Evolutionary conservation across 2,797 vertebrate genomes (phyloP), one percentile per base, ranked within the genome.

Genomic region (Coranthus polyacanthus): DNA sequence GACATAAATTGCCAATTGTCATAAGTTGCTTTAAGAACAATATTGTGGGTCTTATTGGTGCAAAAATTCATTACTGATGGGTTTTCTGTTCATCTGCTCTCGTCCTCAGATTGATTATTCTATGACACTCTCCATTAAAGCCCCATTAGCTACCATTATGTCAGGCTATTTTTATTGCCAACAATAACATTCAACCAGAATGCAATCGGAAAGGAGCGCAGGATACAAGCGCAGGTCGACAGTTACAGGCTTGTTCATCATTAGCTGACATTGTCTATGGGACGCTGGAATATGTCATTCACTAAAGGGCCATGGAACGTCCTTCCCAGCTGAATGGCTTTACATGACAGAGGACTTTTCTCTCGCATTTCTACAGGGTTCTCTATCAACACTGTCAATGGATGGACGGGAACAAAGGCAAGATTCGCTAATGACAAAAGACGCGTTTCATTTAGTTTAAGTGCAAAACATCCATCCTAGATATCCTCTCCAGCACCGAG

Each of bases 91-190:
- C 64, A 61, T 81, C 73, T 49, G 59, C 67, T 54, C 36, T 72
- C 54, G 55, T 36, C 26, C 78, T 77, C 62, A 82, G 83, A 92
- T 90, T 89, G 83, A 91, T 91, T 87, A 83, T 82, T 90, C 79
- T 68, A 72, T 78, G 87, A 84, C 84, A 85, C 79, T 89, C 81
- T 87, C 84, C 83, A 91, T 92, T 92, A 91, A 88, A 84, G 81
- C 53, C 68, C 86, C 86, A 92, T 92, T 93, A 91, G 80, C 84
- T 68, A 36, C 75, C 79, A 92, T 93, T 89, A 92, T 73, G 73
- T 69, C 53, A 57, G 67, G 57, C 78, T 86, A 79, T 91, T 89
- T 89, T 85, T 88, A 83, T 74, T 75, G 77, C 79, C 85, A 83
- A 88, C 89, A 90, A 86, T 81, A 86, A 83, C 65, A 78, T 82